Evolutionary conservation across 2,888 invertebrate species (phyloP).

Genomic region (Barypeithes pellucidus): DNA sequence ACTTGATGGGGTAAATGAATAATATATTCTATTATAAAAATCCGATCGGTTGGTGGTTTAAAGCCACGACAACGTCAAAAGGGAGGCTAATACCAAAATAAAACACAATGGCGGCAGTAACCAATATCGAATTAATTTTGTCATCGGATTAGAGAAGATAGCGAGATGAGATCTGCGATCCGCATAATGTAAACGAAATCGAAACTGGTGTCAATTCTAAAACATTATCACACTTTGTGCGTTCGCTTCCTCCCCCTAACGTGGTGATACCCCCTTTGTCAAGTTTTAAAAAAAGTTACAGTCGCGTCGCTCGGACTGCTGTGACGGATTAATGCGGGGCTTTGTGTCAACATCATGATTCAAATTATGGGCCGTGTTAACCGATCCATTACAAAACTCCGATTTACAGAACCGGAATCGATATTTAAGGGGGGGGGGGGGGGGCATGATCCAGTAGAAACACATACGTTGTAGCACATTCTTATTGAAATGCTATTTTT

Average conservation of each 20-base stretch:
- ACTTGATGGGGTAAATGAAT: neutral
- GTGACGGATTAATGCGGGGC: conserved; percentile 70
- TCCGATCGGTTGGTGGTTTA: conserved; percentile 20
- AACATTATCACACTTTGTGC: conserved; percentile 66
- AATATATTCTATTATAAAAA: conserved; percentile 13
- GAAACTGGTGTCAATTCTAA: conserved; percentile 68
- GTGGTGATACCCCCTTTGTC: conserved; percentile 44
- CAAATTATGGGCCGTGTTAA: conserved; percentile 67
- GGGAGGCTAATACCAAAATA: conserved; percentile 46
- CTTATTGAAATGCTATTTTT: no score
- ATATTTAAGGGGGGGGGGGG: no score
- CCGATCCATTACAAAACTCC: conserved; percentile 55
- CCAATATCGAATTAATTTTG: conserved; percentile 65
- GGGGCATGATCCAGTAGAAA: no score
- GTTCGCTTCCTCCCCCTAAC: conserved; percentile 57
- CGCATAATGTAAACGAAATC: conserved; percentile 69
- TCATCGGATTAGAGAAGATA: conserved; percentile 65
- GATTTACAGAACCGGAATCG: conserved; percentile 51
- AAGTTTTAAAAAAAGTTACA: conserved; percentile 48
- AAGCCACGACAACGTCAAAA: conserved; percentile 33
- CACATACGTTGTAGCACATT: no score
- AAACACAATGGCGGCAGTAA: conserved; percentile 57
- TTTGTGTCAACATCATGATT: conserved; percentile 71
- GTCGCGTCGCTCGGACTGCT: conserved; percentile 57
- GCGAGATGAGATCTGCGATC: conserved; percentile 68